Evolutionary conservation across 2,797 vertebrate species (phyloP).

Genomic region (Myotis pilosus): DNA sequence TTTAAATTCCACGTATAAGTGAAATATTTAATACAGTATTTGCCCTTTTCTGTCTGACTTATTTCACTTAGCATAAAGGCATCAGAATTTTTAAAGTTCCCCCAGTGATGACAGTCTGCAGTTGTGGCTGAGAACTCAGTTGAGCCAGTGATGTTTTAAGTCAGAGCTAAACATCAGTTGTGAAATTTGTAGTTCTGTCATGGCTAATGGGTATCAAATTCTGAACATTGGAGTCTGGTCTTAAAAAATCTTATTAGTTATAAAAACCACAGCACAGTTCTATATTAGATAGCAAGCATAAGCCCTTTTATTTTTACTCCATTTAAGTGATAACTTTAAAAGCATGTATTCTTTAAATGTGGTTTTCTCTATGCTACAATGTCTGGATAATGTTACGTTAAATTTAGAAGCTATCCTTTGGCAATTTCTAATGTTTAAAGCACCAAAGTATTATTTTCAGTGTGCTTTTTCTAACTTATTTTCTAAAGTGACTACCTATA

Average conservation of each 20-base stretch:
- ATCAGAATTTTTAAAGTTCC: constrained; percentile 30
- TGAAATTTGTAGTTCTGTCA: constrained; percentile 24
- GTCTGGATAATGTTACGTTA: constrained; percentile 37
- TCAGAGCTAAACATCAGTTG: background rate
- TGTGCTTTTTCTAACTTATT: constrained; percentile 37
- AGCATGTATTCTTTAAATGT: constrained; percentile 54
- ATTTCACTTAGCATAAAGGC: background rate
- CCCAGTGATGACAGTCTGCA: background rate
- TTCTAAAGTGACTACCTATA: constrained; percentile 27
- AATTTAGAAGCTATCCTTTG: constrained; percentile 32
- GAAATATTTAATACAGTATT: background rate
- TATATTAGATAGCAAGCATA: constrained; percentile 20
- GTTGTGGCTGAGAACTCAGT: background rate
- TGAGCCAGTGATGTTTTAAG: background rate
- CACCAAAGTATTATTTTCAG: background rate
- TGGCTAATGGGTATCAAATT: constrained; percentile 5
- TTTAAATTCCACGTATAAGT: background rate
- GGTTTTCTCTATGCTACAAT: constrained; percentile 56
- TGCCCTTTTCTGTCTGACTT: background rate
- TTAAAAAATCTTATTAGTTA: constrained; percentile 32
- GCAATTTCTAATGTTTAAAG: constrained; percentile 29
- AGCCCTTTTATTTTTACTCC: constrained; percentile 24
- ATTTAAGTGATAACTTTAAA: constrained; percentile 70
- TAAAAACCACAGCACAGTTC: background rate
- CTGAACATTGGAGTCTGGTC: background rate